Evolutionary conservation across 1,140 invertebrate genomes (phyloP).

Genomic region (Lucilia cuprina): DNA sequence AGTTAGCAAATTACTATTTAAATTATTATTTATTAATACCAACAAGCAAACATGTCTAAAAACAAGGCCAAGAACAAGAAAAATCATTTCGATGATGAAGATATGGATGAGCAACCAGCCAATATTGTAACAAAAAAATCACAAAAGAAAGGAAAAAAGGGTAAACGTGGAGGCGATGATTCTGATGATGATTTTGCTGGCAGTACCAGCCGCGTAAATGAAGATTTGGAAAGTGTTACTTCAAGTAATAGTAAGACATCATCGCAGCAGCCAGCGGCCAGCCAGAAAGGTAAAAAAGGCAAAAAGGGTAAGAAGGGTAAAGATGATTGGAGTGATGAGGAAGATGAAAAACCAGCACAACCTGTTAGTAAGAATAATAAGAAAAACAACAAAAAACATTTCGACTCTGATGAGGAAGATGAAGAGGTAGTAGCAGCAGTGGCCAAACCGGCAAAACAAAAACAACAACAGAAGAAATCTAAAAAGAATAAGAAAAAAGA

Average conservation of each 20-base stretch:
- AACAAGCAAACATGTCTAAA: constrained; percentile 63
- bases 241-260: constrained; percentile 63
- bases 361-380: constrained; percentile 15
- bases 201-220: constrained; percentile 50
- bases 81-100: constrained; percentile 67
- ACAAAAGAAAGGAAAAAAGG: constrained; percentile 52
- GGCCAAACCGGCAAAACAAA: constrained; percentile 47
- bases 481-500: constrained; percentile 60
- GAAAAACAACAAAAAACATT: constrained; percentile 15
- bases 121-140: constrained; percentile 52
- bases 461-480: constrained; percentile 47
- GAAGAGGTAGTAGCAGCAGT: constrained; percentile 21
- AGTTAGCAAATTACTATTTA: constrained; percentile 22
- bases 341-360: constrained; percentile 30
- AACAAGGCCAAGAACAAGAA: constrained; percentile 71
- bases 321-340: constrained; percentile 57
- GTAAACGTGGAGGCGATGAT: constrained; percentile 53
- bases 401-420: constrained; percentile 49
- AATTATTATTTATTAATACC: constrained; percentile 27
- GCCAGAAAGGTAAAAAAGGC: constrained; percentile 41
- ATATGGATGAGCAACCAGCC: constrained; percentile 60
- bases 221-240: constrained; percentile 64
- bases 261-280: constrained; percentile 50
- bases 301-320: constrained; percentile 58
- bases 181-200: constrained; percentile 48